Evolutionary conservation across 2,888 invertebrate genomes (phyloP).

Genomic region (Synergus umbraculus): DNA sequence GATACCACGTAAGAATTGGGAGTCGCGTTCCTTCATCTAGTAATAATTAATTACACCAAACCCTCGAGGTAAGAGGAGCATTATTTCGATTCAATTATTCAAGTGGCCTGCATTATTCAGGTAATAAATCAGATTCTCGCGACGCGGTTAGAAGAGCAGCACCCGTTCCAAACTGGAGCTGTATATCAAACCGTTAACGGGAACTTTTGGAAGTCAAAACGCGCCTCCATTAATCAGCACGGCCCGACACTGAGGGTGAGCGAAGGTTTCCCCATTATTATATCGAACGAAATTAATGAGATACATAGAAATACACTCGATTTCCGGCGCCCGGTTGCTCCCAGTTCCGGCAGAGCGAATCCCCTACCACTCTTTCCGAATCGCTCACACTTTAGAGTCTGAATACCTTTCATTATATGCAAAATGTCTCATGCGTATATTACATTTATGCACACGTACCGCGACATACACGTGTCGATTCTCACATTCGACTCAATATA

Average conservation of each 20-base stretch:
- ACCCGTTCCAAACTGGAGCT: constrained; percentile 57
- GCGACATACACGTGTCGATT: background rate
- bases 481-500: background rate
- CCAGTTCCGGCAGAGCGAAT: constrained; percentile 63
- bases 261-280: constrained; percentile 68
- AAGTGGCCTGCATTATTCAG: constrained; percentile 66
- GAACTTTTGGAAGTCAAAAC: constrained; percentile 71
- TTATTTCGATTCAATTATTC: constrained; percentile 68
- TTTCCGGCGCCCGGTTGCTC: constrained; percentile 64
- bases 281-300: constrained; percentile 77
- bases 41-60: constrained; percentile 58
- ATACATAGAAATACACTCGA: constrained; percentile 77
- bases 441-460: background rate
- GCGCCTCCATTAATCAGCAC: constrained; percentile 75
- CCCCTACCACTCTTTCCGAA: constrained; percentile 48
- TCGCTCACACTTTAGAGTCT: constrained; percentile 27
- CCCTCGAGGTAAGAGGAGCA: constrained; percentile 53
- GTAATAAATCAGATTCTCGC: constrained; percentile 68
- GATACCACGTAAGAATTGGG: constrained; percentile 49
- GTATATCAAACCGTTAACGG: constrained; percentile 52
- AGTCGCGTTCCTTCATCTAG: constrained; percentile 48
- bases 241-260: constrained; percentile 46
- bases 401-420: constrained; percentile 28
- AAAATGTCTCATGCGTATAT: constrained; percentile 22
- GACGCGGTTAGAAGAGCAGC: constrained; percentile 53